phyloP scores from a whole-genome alignment of 2,888 invertebrate species.

The Philereme transversata region DNA sequence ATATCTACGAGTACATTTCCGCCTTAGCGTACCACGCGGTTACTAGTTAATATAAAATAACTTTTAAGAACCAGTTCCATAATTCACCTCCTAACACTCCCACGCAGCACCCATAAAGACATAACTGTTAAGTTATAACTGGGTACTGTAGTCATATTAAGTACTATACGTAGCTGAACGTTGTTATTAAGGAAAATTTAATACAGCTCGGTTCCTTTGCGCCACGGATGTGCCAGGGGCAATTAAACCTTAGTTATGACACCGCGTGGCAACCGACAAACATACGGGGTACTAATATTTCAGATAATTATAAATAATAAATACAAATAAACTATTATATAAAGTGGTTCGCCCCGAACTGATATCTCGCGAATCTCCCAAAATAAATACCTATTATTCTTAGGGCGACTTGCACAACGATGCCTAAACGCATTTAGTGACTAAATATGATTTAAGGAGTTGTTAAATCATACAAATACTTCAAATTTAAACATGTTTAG shows the following conservation, averaged over 20 bases:
- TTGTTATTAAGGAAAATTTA: slow-evolving; percentile 48
- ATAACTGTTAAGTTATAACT: slow-evolving; percentile 4
- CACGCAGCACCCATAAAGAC: background rate
- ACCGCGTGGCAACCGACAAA: slow-evolving; percentile 30
- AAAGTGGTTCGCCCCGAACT: too few relatives aligned
- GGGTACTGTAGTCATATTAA: slow-evolving; percentile 14
- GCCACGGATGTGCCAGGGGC: slow-evolving; percentile 46
- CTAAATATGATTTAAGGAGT: too few relatives aligned
- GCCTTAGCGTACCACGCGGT: too few relatives aligned
- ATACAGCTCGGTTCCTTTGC: slow-evolving; percentile 47
- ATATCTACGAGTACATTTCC: too few relatives aligned
- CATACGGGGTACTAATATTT: slow-evolving; percentile 7
- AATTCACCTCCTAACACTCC: background rate
- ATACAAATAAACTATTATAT: too few relatives aligned
- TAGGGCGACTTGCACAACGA: too few relatives aligned
- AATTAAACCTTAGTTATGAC: slow-evolving; percentile 63
- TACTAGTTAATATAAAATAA: too few relatives aligned
- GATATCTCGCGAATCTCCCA: too few relatives aligned
- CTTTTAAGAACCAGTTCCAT: background rate
- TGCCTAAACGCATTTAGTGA: too few relatives aligned
- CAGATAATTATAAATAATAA: background rate
- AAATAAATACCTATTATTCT: too few relatives aligned
- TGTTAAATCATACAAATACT: too few relatives aligned
- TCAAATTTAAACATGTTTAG: too few relatives aligned
- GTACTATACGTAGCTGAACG: slow-evolving; percentile 13